Evolutionary conservation across 2,113 vertebrate species (phyloP).

Genomic region (Bambusicola thoracicus): DNA sequence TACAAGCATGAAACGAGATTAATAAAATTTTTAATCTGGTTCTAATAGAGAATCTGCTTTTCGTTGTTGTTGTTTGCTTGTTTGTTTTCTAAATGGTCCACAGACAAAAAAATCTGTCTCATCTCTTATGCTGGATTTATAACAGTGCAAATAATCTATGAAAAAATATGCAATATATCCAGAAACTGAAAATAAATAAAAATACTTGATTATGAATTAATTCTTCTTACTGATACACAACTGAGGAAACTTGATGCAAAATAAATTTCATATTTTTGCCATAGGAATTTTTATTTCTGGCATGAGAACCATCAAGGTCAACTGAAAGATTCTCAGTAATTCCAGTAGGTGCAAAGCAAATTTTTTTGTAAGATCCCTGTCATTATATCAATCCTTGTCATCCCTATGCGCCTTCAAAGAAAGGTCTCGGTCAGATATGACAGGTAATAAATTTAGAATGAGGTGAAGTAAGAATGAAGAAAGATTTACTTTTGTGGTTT

Average conservation of each 20-base stretch:
- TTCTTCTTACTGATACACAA: neutral
- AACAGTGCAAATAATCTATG: neutral
- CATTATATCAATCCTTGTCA: neutral
- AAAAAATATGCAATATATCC: neutral
- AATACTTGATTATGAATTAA: neutral
- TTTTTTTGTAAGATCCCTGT: neutral
- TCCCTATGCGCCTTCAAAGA: neutral
- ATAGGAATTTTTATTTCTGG: neutral
- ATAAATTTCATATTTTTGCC: neutral
- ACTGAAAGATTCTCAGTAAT: neutral
- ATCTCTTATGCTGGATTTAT: neutral
- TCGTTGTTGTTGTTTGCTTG: too few relatives aligned
- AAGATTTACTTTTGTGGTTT: conserved; percentile 25
- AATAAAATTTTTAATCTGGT: neutral
- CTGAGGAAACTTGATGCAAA: neutral
- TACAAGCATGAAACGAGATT: neutral
- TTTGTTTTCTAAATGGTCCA: neutral
- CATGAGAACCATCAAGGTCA: accelerated
- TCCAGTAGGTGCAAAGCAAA: neutral
- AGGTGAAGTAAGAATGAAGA: conserved; percentile 42
- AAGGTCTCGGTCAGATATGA: neutral
- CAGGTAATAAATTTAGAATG: conserved; percentile 14
- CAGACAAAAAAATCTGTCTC: neutral
- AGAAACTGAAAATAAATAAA: neutral
- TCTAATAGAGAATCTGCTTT: neutral